A percentile compares a stretch with the other conserved stretches of the same genome.
Conservation (phyloP, 2,113 vertebrate species). For the Nesogale talazaci region DNA sequence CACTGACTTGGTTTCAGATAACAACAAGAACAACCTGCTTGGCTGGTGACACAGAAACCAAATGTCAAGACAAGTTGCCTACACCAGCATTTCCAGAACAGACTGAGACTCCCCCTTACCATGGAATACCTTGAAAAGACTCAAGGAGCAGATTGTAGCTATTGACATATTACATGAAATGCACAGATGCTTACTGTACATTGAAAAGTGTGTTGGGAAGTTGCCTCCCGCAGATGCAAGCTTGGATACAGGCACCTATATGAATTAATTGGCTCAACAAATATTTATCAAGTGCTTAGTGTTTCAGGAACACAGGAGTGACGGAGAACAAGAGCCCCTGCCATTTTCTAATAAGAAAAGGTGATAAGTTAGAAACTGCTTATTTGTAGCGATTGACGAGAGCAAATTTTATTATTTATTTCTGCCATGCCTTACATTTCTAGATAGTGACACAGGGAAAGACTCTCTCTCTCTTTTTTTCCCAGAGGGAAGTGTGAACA, state of each 20-base stretch:
- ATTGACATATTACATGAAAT: slow-evolving; percentile 10
- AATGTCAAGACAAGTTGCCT: no score
- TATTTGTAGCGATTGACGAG: neutral
- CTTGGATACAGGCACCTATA: neutral
- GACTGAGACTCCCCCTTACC: neutral
- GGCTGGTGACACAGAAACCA: no score
- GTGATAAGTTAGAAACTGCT: neutral
- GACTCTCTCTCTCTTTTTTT: no score
- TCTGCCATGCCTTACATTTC: neutral
- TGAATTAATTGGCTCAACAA: neutral
- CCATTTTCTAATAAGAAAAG: neutral
- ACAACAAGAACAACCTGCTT: neutral
- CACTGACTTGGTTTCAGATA: neutral
- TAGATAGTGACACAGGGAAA: neutral
- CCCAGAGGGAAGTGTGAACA: no score
- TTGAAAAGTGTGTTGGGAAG: neutral
- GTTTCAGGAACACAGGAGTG: neutral
- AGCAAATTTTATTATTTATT: neutral
- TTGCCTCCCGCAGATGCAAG: no score
- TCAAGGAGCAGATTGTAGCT: neutral
- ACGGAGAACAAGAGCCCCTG: neutral
- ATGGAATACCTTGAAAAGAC: neutral
- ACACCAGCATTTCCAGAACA: neutral
- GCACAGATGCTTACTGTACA: neutral
- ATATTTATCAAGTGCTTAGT: neutral